phyloP scores from a whole-genome alignment of 2,888 invertebrate species.

The Rhingia rostrata region DNA sequence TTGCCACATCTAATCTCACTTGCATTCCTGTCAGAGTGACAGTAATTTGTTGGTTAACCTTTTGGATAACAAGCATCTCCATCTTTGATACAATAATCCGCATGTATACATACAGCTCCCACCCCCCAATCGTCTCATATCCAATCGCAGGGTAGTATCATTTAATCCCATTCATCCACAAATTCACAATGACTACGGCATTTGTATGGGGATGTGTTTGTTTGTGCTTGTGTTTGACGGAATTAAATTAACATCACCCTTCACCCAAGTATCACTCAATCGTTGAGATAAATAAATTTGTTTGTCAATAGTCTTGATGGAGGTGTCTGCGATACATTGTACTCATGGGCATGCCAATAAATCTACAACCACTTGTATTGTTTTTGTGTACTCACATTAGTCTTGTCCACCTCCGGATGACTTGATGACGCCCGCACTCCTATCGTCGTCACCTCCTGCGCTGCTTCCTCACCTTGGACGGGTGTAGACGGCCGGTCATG shows the following conservation, averaged over 20 bases:
- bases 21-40: conserved; percentile 14
- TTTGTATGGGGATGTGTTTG: too few relatives aligned
- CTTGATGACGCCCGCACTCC: conserved; percentile 1
- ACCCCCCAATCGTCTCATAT: conserved; percentile 1
- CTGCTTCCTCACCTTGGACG: conserved; percentile 11
- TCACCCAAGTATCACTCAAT: conserved; percentile 5
- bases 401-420: background rate
- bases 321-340: background rate
- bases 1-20: conserved; percentile 2
- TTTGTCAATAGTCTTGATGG: background rate
- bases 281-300: conserved; percentile 12
- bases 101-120: background rate
- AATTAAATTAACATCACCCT: conserved; percentile 5
- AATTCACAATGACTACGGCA: background rate
- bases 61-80: background rate
- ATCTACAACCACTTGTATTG: background rate
- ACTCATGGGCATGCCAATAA: background rate
- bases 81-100: background rate
- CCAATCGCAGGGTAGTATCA: background rate
- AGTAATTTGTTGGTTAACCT: conserved; percentile 41
- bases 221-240: background rate
- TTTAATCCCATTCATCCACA: conserved; percentile 1
- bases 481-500: conserved; percentile 29
- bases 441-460: conserved; percentile 8
- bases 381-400: conserved; percentile 51